Evolutionary conservation across 2,113 vertebrate genomes (phyloP), one percentile per base, ranked within the genome.

Genomic region (Tautogolabrus adspersus): DNA sequence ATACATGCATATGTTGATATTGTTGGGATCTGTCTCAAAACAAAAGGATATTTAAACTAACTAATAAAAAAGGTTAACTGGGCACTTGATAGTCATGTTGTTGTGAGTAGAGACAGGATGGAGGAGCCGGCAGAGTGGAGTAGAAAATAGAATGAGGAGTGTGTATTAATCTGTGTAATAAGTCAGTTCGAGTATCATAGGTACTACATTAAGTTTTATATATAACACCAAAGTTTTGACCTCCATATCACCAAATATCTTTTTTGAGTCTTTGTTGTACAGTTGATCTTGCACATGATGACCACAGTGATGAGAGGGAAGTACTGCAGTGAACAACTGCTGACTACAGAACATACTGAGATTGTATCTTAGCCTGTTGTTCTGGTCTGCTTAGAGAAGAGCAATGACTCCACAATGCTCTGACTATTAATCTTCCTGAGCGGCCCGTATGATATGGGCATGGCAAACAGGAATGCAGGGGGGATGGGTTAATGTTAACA

Each of bases 391-490:
- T 67, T 78, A 9, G 65, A 86, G 72, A 87, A 75, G 75, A 89
- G 87, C 82, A 79, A 92, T 85, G 87, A 88, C 80, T 89, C 83
- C 77, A 66, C 83, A 88, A 88, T 37, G 77, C 84, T 81, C 80
- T 26, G 78, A 81, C 88, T 82, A 93, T 92, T 83, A 89, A 92
- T 92, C 90, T 89, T 85, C 49, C 22, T 61, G 76, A 81, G 79
- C 40, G n/a, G 77, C 63, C 80, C n/a, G 77, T 66, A 88, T 89
- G 88, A 90, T 86, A 89, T 79, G 77, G 87, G 75, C 42, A 77
- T n/a, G 51, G 75, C 68, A 47, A 79, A 77, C 66, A 81, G 83
- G 70, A 85, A 88, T 73, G 66, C 58, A 52, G 63, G 82, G 64
- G 77, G 72, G 68, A 30, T 49, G 85, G 83, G 49, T 63, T 81